Base-by-base conservation (phyloP, 2,113 vertebrate species). In the Ochotona princeps region DNA sequence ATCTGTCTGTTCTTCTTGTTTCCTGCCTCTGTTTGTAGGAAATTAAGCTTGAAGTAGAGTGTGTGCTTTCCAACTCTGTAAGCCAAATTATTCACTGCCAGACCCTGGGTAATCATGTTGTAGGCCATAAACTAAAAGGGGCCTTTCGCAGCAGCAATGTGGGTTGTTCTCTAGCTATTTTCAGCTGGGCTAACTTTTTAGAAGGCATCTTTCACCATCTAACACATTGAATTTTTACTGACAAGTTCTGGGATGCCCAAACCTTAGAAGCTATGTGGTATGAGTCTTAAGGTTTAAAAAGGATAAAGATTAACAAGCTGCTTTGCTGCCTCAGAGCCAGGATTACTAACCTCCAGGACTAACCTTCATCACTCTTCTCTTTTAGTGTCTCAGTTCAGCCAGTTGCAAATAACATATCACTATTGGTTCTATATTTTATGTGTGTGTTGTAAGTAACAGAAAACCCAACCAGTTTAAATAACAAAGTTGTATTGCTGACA, bases 1-100 rank as follows among this genome's bases (percentile, higher is more conserved):
- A 91, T 84, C 67, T 96, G 30, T 91, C 87, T 80, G 69, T 65
- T 38, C 49, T 93, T 80, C 67, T 89, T 54, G 70, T 81, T 91
- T 91, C 47, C 57, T 80, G 12, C 30, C 30, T 91, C 87, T 26
- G 32, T 51, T 69, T 91, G 69, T 32, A 78, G 63, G 61, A 87
- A 93, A 93, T 81, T 84, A 75, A 96, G 81, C 63, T 84, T 61
- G 30, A 83, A 47, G 83, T 69, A 75, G 75, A 81, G 89, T 54
- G 35, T 73, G 67, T 61, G n/a, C 76, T 96, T 93, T 67, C 54
- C 72, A 75, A 32, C 49, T 89, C 83, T 35, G 21, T 51, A 91
- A 87, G 81, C 18, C 25, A 32, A 73, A 92, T 89, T 95, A 67
- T 78, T 90, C 94, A 87, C 92, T 81, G 47, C 32, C 67, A 74